Evolutionary conservation across 2,113 vertebrate species (phyloP).

Genomic region (Progne subis): DNA sequence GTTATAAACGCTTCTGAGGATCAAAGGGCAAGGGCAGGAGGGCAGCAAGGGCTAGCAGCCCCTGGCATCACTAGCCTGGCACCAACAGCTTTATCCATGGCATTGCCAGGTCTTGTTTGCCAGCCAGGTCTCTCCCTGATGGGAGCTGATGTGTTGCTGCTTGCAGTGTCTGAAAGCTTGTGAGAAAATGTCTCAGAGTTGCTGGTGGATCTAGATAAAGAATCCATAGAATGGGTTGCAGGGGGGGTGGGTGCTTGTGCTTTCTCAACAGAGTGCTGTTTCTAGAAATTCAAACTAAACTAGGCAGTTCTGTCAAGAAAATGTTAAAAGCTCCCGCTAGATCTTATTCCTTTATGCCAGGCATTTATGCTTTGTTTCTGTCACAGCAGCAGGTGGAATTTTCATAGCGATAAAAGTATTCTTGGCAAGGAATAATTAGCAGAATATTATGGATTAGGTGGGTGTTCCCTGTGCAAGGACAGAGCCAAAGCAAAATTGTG

Average conservation of each 20-base stretch:
- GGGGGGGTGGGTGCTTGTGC: not conserved
- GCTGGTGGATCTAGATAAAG: not conserved
- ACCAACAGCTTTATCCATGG: not conserved
- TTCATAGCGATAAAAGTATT: not conserved
- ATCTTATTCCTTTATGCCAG: not conserved
- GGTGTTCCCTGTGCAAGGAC: not conserved
- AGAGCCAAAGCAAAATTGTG: not conserved
- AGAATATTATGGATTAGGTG: not conserved
- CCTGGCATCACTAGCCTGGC: not conserved
- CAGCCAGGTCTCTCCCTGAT: not conserved
- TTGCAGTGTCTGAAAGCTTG: not conserved
- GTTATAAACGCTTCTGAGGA: not conserved
- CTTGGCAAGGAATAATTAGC: not conserved
- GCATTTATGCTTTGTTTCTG: not conserved
- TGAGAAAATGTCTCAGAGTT: not conserved
- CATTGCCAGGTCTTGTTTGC: not conserved
- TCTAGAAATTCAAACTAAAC: slow-evolving; percentile 25
- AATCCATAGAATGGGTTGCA: not conserved
- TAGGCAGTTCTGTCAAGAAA: slow-evolving; percentile 6
- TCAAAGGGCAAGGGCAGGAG: not conserved
- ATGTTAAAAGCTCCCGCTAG: not conserved
- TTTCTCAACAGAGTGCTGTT: not conserved
- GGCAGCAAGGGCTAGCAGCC: not conserved
- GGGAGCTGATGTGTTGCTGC: not conserved
- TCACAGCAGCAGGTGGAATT: not conserved